Evolutionary conservation across 2,888 invertebrate genomes (phyloP).

Genomic region (Apotomis turbidana): DNA sequence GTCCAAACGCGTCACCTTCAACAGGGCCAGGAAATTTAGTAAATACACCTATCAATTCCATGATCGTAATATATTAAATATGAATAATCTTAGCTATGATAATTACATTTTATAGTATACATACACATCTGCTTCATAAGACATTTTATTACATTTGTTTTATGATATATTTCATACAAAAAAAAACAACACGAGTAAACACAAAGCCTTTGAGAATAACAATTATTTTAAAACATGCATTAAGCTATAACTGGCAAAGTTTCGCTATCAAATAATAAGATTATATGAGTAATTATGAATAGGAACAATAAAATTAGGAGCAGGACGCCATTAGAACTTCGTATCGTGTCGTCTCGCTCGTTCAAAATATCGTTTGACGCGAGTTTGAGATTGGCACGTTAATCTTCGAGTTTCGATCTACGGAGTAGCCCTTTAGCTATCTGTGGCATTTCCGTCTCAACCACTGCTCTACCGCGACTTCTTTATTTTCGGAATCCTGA

Average conservation of each 20-base stretch:
- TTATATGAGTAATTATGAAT: background rate
- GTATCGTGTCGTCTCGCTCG: too few relatives aligned
- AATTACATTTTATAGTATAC: constrained; percentile 38
- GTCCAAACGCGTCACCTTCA: too few relatives aligned
- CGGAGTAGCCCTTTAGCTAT: too few relatives aligned
- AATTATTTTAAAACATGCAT: constrained; percentile 2
- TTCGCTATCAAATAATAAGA: constrained; percentile 15
- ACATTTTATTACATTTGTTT: constrained; percentile 43
- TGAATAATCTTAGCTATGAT: constrained; percentile 24
- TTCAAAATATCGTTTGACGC: too few relatives aligned
- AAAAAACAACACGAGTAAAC: constrained; percentile 21
- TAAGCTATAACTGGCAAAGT: background rate
- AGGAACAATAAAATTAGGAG: background rate
- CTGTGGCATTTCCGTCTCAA: too few relatives aligned
- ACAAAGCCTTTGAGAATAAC: constrained; percentile 3
- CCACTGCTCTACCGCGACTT: too few relatives aligned
- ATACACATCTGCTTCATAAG: constrained; percentile 50
- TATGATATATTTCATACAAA: constrained; percentile 23
- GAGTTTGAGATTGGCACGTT: too few relatives aligned
- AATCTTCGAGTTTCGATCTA: too few relatives aligned
- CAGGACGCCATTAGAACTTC: too few relatives aligned
- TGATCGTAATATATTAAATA: constrained; percentile 29
- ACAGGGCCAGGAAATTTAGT: constrained; percentile 14
- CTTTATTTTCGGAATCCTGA: too few relatives aligned
- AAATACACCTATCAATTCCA: constrained; percentile 39